A percentile compares a stretch with the other conserved stretches of the same genome.
These are phyloP conservation scores for Columba janthina DNA, from an alignment of 2,113 vertebrate genomes.

Conservation along the genomic window DNA sequence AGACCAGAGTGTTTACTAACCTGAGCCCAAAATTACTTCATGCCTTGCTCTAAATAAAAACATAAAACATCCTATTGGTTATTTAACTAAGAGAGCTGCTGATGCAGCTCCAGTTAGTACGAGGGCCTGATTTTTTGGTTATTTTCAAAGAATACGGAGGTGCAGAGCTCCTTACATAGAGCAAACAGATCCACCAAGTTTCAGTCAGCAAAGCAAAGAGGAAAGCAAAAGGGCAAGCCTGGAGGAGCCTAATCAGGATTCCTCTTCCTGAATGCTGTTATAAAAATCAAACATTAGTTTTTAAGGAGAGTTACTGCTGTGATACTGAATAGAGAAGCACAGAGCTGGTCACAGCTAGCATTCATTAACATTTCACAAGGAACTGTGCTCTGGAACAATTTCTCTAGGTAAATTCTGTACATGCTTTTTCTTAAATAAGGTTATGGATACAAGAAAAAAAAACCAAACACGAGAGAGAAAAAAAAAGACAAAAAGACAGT, in stretches of 20 bases:
- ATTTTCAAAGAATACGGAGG: neutral
- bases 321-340: neutral
- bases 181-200: neutral
- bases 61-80: neutral
- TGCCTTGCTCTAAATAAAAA: slow-evolving; percentile 15
- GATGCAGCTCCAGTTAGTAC: neutral
- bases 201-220: neutral
- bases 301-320: neutral
- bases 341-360: neutral
- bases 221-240: neutral
- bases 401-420: neutral
- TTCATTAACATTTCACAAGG: neutral
- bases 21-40: slow-evolving; percentile 14
- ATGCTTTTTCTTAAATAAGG: neutral
- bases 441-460: neutral
- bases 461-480: too few species aligned
- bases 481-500: too few species aligned
- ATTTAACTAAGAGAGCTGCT: neutral
- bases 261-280: neutral
- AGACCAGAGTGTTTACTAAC: slow-evolving; percentile 20
- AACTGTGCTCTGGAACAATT: neutral
- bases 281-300: slow-evolving; percentile 16
- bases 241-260: neutral
- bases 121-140: neutral
- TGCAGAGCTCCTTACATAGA: neutral